Percentiles rank a stretch among this genome's conserved stretches.
phyloP scores from a whole-genome alignment of 2,888 invertebrate species.

The Toxonevra muliebris region DNA sequence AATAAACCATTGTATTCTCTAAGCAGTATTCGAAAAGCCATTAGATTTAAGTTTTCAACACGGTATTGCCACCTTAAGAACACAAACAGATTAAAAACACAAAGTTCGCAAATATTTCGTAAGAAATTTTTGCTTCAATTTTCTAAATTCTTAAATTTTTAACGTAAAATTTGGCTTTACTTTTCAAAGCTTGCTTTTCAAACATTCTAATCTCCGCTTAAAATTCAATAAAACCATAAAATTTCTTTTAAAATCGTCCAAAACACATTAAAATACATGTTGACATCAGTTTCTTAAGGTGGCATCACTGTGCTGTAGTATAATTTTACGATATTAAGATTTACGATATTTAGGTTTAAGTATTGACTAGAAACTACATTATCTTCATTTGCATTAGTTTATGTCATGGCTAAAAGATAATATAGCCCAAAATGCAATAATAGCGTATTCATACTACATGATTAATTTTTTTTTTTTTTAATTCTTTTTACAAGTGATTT shows the following conservation, averaged over 20 bases:
- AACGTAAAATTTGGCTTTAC: no score
- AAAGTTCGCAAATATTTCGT: background rate
- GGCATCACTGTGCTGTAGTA: conserved; percentile 40
- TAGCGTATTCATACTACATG: background rate
- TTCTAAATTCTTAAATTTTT: no score
- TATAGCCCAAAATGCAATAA: no score
- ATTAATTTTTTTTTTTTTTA: background rate
- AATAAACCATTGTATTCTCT: conserved; percentile 65
- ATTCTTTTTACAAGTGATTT: conserved; percentile 14
- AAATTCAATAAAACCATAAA: no score
- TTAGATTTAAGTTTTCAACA: conserved; percentile 54
- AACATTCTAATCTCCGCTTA: no score
- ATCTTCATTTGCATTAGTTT: background rate
- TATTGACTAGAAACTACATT: conserved; percentile 5
- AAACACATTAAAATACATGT: no score
- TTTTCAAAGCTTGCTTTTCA: no score
- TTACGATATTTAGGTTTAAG: conserved; percentile 13
- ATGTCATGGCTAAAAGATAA: background rate
- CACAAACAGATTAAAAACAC: background rate
- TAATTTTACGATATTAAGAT: conserved; percentile 37
- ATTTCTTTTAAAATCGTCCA: no score
- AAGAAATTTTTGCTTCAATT: no score
- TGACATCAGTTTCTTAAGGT: no score
- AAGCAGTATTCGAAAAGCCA: conserved; percentile 67
- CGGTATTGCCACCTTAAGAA: conserved; percentile 17